Percentiles rank a stretch among this genome's conserved stretches.
Conservation (phyloP, 2,888 invertebrate species). For the Synanthedon andrenaeformis region DNA sequence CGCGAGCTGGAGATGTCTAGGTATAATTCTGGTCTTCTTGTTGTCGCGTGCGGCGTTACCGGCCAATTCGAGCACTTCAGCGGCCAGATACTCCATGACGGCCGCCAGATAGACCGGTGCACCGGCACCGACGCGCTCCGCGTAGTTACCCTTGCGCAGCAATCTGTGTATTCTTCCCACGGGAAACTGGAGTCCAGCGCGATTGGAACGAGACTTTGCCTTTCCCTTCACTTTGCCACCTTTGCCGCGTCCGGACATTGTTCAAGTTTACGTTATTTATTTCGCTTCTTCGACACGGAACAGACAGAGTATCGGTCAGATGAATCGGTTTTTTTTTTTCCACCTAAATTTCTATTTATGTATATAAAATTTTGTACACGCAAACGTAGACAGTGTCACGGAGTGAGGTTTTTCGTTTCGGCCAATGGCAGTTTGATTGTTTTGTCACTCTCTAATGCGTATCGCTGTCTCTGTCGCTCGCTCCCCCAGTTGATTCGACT, state of each 20-base stretch:
- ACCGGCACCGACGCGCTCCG: slow-evolving; percentile 68
- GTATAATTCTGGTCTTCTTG: slow-evolving; percentile 79
- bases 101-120: slow-evolving; percentile 52
- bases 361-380: background rate
- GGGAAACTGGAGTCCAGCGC: slow-evolving; percentile 72
- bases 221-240: slow-evolving; percentile 53
- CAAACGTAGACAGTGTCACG: background rate
- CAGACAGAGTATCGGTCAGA: background rate
- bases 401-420: background rate
- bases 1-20: slow-evolving; percentile 83
- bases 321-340: background rate
- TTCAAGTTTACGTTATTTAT: background rate
- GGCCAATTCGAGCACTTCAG: slow-evolving; percentile 77
- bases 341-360: background rate
- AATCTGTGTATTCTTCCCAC: slow-evolving; percentile 72
- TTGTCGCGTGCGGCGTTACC: slow-evolving; percentile 77
- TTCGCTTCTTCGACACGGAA: background rate
- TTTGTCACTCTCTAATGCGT: no score
- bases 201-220: slow-evolving; percentile 59
- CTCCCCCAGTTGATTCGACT: no score
- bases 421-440: background rate
- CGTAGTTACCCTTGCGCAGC: slow-evolving; percentile 73
- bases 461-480: no score
- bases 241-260: slow-evolving; percentile 16
- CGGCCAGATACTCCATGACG: slow-evolving; percentile 68